These are phyloP conservation scores for Paelopatides confundens DNA, from an alignment of 53 echinoderm and acorn worm species.

Conservation along the genomic window DNA sequence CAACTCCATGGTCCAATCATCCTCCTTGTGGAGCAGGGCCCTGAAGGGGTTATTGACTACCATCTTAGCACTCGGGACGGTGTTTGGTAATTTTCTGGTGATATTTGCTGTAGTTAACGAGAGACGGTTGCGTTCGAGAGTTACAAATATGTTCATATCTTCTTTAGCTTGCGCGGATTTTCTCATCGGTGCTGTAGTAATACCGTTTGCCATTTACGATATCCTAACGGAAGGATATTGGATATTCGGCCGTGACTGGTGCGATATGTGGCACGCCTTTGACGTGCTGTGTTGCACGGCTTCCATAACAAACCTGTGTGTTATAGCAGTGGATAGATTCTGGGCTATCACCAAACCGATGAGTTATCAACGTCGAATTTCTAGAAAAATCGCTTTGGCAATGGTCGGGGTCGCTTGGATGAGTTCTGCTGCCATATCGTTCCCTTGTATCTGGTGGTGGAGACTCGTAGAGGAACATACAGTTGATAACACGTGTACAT, in stretches of 20 bases:
- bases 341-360: slow-evolving; percentile 95
- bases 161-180: slow-evolving; percentile 94
- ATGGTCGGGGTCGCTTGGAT: slow-evolving; percentile 86
- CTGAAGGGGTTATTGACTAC: slow-evolving; percentile 62
- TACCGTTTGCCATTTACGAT: slow-evolving; percentile 89
- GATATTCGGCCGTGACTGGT: slow-evolving; percentile 85
- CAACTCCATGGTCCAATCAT: neutral
- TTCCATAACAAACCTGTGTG: slow-evolving; percentile 91
- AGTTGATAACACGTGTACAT: slow-evolving; percentile 69
- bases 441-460: slow-evolving; percentile 97
- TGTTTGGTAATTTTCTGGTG: slow-evolving; percentile 87
- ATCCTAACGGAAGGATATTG: slow-evolving; percentile 76
- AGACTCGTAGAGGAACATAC: slow-evolving; percentile 77
- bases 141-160: slow-evolving; percentile 90
- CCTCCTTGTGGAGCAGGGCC: slow-evolving; percentile 1
- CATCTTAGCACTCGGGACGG: slow-evolving; percentile 67
- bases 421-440: slow-evolving; percentile 87
- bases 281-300: slow-evolving; percentile 95
- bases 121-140: slow-evolving; percentile 73
- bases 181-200: slow-evolving; percentile 83
- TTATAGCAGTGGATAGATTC: slow-evolving; percentile 88
- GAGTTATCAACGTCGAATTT: slow-evolving; percentile 84
- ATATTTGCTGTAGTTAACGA: slow-evolving; percentile 86
- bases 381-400: slow-evolving; percentile 66
- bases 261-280: slow-evolving; percentile 92